Percentiles rank a stretch among this genome's conserved stretches.
Evolutionary conservation across 2,797 vertebrate genomes (phyloP).

Genomic region (Numenius phaeopus): DNA sequence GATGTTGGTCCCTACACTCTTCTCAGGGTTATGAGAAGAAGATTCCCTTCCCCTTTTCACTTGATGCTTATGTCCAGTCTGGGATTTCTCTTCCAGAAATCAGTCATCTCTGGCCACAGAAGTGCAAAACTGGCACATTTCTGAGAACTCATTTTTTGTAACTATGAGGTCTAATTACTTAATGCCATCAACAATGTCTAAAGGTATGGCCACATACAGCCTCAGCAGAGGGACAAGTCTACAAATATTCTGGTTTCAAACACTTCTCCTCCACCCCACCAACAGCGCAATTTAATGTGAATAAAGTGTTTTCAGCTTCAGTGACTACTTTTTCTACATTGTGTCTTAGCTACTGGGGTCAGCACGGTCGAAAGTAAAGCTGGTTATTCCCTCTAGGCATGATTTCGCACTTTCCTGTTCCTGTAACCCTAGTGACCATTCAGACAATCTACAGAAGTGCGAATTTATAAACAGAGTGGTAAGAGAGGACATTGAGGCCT

Average conservation of each 20-base stretch:
- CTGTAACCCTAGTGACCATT: background rate
- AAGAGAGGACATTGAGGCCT: background rate
- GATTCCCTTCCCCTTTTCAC: background rate
- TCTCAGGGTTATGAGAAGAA: background rate
- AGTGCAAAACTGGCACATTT: background rate
- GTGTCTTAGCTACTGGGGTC: background rate
- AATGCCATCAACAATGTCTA: background rate
- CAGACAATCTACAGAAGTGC: background rate
- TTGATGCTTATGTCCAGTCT: background rate
- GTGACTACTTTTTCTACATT: background rate
- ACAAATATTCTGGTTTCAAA: background rate
- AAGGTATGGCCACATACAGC: fast-evolving
- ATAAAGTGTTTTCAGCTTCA: background rate
- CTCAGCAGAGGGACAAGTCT: background rate
- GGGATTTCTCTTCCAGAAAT: background rate
- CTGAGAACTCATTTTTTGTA: background rate
- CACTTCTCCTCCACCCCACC: too few species aligned
- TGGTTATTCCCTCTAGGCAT: background rate
- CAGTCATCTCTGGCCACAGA: background rate
- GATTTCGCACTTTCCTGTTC: background rate
- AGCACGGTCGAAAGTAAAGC: background rate
- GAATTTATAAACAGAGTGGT: background rate
- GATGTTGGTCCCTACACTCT: background rate
- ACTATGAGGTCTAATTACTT: background rate
- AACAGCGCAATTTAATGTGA: background rate